Evolutionary conservation across 2,797 vertebrate genomes (phyloP).

Genomic region (Mormyrops boulengeri): DNA sequence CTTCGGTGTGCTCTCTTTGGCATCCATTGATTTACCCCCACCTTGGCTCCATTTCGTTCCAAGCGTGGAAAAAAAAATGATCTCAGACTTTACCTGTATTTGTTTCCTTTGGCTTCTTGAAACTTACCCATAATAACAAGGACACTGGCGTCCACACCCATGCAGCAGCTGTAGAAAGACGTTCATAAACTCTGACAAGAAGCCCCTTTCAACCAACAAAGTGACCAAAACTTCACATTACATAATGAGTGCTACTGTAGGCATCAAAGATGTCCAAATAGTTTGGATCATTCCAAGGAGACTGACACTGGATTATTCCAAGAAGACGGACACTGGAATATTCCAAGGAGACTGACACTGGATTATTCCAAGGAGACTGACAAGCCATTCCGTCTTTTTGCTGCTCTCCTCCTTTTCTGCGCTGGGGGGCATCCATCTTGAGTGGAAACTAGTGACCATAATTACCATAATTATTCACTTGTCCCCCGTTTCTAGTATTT

Average conservation of each 20-base stretch:
- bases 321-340: background rate
- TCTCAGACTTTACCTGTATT: background rate
- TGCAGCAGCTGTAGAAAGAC: background rate
- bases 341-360: background rate
- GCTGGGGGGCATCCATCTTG: background rate
- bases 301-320: background rate
- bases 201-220: background rate
- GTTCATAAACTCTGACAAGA: background rate
- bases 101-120: background rate
- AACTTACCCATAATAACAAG: background rate
- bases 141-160: background rate
- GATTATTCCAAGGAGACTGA: background rate
- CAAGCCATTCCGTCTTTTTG: background rate
- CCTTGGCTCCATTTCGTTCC: slow-evolving; percentile 12
- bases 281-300: background rate
- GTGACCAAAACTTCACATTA: background rate
- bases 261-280: background rate
- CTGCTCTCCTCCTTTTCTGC: background rate
- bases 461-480: background rate
- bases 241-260: background rate
- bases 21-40: background rate
- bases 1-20: background rate
- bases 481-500: background rate
- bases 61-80: background rate
- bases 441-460: background rate